Conservation (phyloP, 2,888 invertebrate genomes). For the Acrobasis repandana region DNA sequence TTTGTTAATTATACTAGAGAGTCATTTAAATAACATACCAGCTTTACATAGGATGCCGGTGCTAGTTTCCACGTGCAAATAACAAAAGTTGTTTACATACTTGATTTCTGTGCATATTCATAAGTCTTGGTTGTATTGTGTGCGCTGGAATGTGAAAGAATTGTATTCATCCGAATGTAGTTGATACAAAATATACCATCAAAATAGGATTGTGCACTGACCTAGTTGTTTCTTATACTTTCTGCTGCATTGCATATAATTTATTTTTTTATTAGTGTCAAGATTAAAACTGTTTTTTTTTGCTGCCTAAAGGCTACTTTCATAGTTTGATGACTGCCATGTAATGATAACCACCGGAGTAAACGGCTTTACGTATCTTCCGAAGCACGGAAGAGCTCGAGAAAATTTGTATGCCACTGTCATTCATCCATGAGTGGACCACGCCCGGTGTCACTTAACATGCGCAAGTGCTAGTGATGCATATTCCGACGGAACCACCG, state of each 20-base stretch:
- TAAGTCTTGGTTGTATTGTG: constrained; percentile 26
- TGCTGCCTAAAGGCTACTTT: too few species aligned
- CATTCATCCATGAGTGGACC: too few species aligned
- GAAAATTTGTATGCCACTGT: too few species aligned
- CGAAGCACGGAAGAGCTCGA: too few species aligned
- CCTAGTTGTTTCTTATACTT: constrained; percentile 46
- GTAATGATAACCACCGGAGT: too few species aligned
- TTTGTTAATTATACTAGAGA: neutral
- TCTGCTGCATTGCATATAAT: constrained; percentile 31
- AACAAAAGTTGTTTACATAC: constrained; percentile 9
- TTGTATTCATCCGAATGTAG: constrained; percentile 31
- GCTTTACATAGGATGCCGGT: neutral
- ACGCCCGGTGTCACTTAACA: too few species aligned
- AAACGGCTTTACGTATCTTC: too few species aligned
- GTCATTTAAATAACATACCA: neutral
- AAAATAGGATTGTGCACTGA: constrained; percentile 42
- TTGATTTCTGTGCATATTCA: constrained; percentile 24
- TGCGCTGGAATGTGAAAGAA: constrained; percentile 30
- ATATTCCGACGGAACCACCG: too few species aligned
- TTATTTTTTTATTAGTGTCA: constrained; percentile 30
- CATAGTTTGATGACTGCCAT: too few species aligned
- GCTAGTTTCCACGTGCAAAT: neutral
- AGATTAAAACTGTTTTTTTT: too few species aligned
- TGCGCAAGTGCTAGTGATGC: too few species aligned
- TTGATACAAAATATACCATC: constrained; percentile 29